A percentile compares a stretch with the other conserved stretches of the same genome.
phyloP scores from a whole-genome alignment of 2,797 vertebrate genomes.

The Molossus molossus region DNA sequence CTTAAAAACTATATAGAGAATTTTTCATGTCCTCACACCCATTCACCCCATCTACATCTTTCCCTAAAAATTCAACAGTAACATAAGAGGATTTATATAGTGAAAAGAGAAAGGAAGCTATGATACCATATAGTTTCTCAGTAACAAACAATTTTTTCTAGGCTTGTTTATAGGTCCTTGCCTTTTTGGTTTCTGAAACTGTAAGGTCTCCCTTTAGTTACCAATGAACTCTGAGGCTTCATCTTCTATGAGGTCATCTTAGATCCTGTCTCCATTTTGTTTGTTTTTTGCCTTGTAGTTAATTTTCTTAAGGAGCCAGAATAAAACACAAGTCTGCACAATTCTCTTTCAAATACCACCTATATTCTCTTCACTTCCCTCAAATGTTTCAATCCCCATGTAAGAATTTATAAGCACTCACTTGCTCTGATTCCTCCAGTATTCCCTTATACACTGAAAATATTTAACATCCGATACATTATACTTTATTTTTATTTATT shows the following conservation, averaged over 20 bases:
- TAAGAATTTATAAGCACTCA: conserved; percentile 58
- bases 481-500: conserved; percentile 59
- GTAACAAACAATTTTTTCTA: conserved; percentile 56
- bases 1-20: conserved; percentile 35
- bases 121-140: background rate
- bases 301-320: background rate
- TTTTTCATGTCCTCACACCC: conserved; percentile 26
- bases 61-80: conserved; percentile 51
- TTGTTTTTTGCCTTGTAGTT: background rate
- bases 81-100: background rate
- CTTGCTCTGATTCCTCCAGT: background rate
- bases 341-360: background rate
- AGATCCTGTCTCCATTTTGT: background rate
- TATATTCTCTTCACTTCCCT: conserved; percentile 52
- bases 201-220: background rate
- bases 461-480: conserved; percentile 37
- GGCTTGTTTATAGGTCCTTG: background rate
- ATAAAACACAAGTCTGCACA: conserved; percentile 18
- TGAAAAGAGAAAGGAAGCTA: conserved; percentile 47
- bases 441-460: conserved; percentile 20
- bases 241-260: conserved; percentile 60
- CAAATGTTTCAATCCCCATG: conserved; percentile 14
- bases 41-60: background rate
- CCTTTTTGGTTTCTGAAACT: conserved; percentile 50
- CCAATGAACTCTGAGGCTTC: conserved; percentile 38